phyloP scores from a whole-genome alignment of 2,888 invertebrate species.

The Patella depressa region DNA sequence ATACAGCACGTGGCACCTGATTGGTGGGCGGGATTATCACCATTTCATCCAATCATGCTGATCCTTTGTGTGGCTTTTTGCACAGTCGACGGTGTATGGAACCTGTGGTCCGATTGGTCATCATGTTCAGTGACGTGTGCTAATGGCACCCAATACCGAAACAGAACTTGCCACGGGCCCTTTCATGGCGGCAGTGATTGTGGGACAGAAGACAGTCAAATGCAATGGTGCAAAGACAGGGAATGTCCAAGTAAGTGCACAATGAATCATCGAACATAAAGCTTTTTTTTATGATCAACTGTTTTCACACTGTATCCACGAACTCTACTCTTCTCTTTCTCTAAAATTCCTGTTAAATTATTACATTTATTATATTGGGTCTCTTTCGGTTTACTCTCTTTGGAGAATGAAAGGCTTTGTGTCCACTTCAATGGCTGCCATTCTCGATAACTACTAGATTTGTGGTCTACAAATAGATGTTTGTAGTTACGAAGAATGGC shows the following conservation, averaged over 20 bases:
- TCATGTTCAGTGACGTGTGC: slow-evolving; percentile 53
- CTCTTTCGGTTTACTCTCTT: slow-evolving; percentile 1
- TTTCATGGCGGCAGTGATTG: slow-evolving; percentile 52
- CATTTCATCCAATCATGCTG: background rate
- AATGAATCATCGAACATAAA: background rate
- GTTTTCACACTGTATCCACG: background rate
- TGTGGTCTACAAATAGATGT: too few species aligned
- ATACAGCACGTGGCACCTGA: too few species aligned
- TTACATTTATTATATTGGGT: background rate
- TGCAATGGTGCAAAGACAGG: slow-evolving; percentile 42
- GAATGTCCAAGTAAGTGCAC: slow-evolving; percentile 50
- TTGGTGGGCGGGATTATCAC: too few species aligned
- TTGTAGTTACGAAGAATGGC: too few species aligned
- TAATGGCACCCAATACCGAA: slow-evolving; percentile 45
- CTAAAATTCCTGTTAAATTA: background rate
- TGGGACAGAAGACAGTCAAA: slow-evolving; percentile 41
- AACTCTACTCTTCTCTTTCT: background rate
- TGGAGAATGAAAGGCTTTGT: too few species aligned
- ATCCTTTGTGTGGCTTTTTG: background rate
- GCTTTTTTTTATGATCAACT: background rate
- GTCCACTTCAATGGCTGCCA: too few species aligned
- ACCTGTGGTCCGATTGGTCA: slow-evolving; percentile 48
- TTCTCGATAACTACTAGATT: too few species aligned
- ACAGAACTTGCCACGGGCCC: slow-evolving; percentile 49
- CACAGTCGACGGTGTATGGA: slow-evolving; percentile 55